Percentiles rank a stretch among this genome's conserved stretches.
Conservation (phyloP, 1,140 invertebrate genomes). For the Hestina assimilis region DNA sequence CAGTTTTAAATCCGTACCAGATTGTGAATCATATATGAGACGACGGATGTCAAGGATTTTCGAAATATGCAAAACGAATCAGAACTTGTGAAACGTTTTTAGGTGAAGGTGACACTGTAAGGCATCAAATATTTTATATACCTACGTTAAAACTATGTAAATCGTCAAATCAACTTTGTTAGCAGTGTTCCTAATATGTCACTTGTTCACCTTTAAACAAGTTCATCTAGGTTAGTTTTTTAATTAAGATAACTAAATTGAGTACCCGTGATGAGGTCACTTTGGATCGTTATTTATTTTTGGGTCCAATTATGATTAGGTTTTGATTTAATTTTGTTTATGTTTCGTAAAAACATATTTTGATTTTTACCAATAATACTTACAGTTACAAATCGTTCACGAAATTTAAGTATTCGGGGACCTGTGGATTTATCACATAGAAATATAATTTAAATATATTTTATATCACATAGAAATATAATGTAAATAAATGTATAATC, state of each 20-base stretch:
- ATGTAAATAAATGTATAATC: no score
- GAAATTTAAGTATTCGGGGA: no score
- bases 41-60: conserved; percentile 7
- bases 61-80: background rate
- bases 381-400: no score
- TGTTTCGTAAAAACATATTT: no score
- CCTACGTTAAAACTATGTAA: background rate
- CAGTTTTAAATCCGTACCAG: background rate
- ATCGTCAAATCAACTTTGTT: background rate
- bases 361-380: no score
- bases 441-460: no score
- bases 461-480: no score
- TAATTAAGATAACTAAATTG: background rate
- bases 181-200: conserved; percentile 8
- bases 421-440: no score
- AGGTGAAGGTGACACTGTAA: conserved; percentile 12
- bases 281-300: background rate
- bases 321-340: no score
- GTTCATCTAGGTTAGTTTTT: background rate
- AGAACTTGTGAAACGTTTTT: conserved; percentile 2
- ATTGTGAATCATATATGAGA: conserved; percentile 9
- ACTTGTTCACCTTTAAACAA: conserved; percentile 19
- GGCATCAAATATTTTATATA: conserved; percentile 6
- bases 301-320: background rate
- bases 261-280: background rate